Conservation (phyloP, 2,888 invertebrate genomes). For the Colostygia pectinataria region DNA sequence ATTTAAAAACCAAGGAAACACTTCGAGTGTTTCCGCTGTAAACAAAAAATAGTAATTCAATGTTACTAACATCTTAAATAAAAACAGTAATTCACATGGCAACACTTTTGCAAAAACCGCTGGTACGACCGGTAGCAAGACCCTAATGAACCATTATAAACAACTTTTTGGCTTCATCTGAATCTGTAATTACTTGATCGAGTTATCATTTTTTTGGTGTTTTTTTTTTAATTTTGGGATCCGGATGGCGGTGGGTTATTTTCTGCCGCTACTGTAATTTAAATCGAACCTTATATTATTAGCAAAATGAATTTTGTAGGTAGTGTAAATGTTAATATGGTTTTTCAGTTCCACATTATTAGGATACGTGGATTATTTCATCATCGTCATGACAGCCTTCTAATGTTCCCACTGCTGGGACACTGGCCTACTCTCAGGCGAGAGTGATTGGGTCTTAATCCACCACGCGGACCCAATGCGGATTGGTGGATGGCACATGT, state of each 20-base stretch:
- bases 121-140: conserved; percentile 57
- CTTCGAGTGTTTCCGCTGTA: conserved; percentile 5
- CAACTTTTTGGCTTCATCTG: conserved; percentile 49
- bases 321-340: no score
- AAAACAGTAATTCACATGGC: conserved; percentile 15
- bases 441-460: no score
- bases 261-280: conserved; percentile 25
- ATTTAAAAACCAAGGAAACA: conserved; percentile 35
- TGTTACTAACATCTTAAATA: background rate
- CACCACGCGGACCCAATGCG: no score
- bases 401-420: no score
- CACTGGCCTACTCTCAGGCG: no score
- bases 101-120: conserved; percentile 17
- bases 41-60: conserved; percentile 17
- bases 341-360: no score
- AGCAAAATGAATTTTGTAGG: conserved; percentile 1
- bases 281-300: conserved; percentile 1
- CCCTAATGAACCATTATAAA: conserved; percentile 61
- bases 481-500: no score
- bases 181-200: conserved; percentile 53
- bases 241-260: conserved; percentile 25
- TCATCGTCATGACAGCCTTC: no score
- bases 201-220: conserved; percentile 48
- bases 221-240: conserved; percentile 25
- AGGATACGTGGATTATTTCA: no score